Conservation (phyloP, 1,140 invertebrate species). For the Lethrus apterus region DNA sequence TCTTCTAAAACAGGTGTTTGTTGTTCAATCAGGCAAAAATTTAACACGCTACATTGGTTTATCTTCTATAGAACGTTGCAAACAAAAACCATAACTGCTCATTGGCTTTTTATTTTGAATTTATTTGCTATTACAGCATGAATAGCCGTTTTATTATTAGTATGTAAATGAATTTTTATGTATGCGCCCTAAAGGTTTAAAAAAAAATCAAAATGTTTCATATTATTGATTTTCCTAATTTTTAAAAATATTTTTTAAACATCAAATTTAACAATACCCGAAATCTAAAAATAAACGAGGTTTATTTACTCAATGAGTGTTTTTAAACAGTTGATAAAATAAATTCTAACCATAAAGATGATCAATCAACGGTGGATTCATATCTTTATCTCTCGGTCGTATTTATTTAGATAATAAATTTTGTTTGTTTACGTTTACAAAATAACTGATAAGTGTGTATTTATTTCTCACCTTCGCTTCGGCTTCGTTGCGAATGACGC, state of each 20-base stretch:
- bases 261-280: background rate
- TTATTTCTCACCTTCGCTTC: too few relatives aligned
- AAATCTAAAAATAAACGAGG: conserved; percentile 5
- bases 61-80: too few relatives aligned
- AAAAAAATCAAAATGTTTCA: background rate
- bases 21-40: too few relatives aligned
- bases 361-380: conserved; percentile 9
- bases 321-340: conserved; percentile 5
- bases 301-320: background rate
- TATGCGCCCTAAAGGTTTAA: background rate
- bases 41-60: too few relatives aligned
- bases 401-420: conserved; percentile 12
- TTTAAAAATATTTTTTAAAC: background rate
- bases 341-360: conserved; percentile 1
- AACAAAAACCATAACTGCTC: too few relatives aligned
- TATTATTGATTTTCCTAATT: background rate
- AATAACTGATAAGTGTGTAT: too few relatives aligned
- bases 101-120: background rate
- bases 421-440: conserved; percentile 1
- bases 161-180: background rate
- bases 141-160: background rate
- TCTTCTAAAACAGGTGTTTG: too few relatives aligned
- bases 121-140: background rate
- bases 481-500: too few relatives aligned
- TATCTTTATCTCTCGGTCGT: conserved; percentile 8